A percentile compares a stretch with the other conserved stretches of the same genome.
Evolutionary conservation across 2,113 vertebrate species (phyloP).

Genomic region (Hippoglossus stenolepis): DNA sequence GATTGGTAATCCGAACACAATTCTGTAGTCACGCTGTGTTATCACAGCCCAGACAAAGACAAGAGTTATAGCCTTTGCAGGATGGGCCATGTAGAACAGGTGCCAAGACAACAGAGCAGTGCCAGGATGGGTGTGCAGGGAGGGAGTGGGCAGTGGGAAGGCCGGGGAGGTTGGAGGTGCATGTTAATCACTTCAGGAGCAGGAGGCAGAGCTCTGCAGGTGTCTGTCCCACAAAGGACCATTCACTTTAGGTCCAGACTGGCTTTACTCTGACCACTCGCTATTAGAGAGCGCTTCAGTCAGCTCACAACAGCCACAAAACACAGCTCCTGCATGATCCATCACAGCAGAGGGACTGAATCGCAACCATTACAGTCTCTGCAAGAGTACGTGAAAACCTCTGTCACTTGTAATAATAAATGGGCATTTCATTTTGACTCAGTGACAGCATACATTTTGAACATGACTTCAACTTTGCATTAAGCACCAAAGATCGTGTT

Average conservation of each 20-base stretch:
- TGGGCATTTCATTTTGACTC: background rate
- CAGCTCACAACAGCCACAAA: slow-evolving; percentile 14
- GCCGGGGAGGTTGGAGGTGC: slow-evolving; percentile 71
- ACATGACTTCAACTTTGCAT: slow-evolving; percentile 13
- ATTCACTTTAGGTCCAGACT: slow-evolving; percentile 70
- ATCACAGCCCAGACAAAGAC: slow-evolving; percentile 7
- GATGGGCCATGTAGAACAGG: slow-evolving; percentile 68
- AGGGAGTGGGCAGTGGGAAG: slow-evolving; percentile 42
- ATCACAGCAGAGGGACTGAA: slow-evolving; percentile 17
- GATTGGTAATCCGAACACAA: slow-evolving; percentile 14
- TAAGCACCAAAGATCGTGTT: background rate
- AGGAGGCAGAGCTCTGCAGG: slow-evolving; percentile 77
- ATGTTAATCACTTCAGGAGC: slow-evolving; percentile 78
- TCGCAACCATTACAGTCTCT: background rate
- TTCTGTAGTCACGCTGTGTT: slow-evolving; percentile 29
- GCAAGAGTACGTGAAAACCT: background rate
- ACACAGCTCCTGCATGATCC: slow-evolving; percentile 35
- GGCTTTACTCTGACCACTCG: slow-evolving; percentile 36
- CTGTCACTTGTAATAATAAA: background rate
- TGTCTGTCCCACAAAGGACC: slow-evolving; percentile 78
- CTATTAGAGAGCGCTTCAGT: slow-evolving; percentile 59
- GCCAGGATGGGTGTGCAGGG: slow-evolving; percentile 63
- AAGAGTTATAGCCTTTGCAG: slow-evolving; percentile 64
- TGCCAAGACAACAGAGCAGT: slow-evolving; percentile 64
- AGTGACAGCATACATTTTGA: background rate